A percentile compares a stretch with the other conserved stretches of the same genome.
Evolutionary conservation across 2,113 vertebrate species (phyloP).

Genomic region (Willisornis vidua): DNA sequence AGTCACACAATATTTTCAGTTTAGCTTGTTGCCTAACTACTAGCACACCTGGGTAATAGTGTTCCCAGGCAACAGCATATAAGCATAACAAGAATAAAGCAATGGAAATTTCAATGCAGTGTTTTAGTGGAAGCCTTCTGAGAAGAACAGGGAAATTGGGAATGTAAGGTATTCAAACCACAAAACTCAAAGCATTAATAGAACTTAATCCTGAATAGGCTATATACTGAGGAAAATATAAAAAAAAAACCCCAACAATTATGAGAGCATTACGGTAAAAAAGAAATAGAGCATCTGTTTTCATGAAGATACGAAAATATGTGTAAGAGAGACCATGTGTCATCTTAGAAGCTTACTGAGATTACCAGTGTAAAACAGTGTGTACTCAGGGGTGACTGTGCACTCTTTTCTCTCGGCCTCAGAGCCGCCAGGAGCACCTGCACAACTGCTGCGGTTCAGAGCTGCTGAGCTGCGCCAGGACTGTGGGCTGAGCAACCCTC

Average conservation of each 20-base stretch:
- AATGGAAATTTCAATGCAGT: constrained; percentile 36
- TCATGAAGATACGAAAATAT: neutral
- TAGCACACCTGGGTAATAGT: constrained; percentile 61
- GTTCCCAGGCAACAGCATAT: constrained; percentile 55
- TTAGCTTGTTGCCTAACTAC: constrained; percentile 70
- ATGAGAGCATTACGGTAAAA: constrained; percentile 19
- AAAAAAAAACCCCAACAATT: constrained; percentile 17
- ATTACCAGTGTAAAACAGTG: neutral
- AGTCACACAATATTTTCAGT: constrained; percentile 52
- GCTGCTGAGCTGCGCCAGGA: neutral
- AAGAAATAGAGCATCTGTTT: constrained; percentile 5
- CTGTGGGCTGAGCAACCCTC: neutral
- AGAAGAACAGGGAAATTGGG: constrained; percentile 24
- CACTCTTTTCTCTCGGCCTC: neutral
- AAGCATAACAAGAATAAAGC: constrained; percentile 67
- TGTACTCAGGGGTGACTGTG: neutral
- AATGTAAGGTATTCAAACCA: constrained; percentile 52
- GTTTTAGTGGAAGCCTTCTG: constrained; percentile 35
- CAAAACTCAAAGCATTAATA: constrained; percentile 19
- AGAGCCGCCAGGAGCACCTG: neutral
- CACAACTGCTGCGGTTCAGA: neutral
- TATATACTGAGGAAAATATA: constrained; percentile 30
- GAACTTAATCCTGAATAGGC: constrained; percentile 1
- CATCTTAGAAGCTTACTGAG: neutral
- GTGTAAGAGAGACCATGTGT: neutral